Conservation (phyloP, 1,140 invertebrate genomes). For the Maconellicoccus hirsutus region DNA sequence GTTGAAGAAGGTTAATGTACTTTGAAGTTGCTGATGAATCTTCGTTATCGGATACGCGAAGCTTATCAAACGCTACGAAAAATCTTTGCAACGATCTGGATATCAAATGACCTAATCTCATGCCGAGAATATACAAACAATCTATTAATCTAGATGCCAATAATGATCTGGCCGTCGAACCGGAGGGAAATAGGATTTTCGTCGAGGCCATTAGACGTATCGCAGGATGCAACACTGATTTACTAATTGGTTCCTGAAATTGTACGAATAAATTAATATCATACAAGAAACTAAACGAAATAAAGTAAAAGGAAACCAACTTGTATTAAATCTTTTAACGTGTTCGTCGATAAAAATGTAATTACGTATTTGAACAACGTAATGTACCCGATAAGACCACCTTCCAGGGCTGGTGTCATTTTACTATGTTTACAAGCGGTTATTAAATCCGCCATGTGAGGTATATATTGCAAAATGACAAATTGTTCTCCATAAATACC, state of each 20-base stretch:
- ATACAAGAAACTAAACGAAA: not conserved
- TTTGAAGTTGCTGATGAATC: slow-evolving; percentile 21
- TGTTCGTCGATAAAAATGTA: slow-evolving; percentile 65
- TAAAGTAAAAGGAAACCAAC: not conserved
- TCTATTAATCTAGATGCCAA: slow-evolving; percentile 70
- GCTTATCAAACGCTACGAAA: slow-evolving; percentile 78
- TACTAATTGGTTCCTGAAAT: slow-evolving; percentile 53
- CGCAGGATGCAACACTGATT: slow-evolving; percentile 64
- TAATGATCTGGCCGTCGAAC: slow-evolving; percentile 53
- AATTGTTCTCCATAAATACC: slow-evolving; percentile 87
- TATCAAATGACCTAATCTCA: slow-evolving; percentile 64
- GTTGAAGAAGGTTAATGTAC: not conserved
- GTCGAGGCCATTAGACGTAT: slow-evolving; percentile 58
- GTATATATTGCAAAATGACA: slow-evolving; percentile 86
- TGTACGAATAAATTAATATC: too few species aligned
- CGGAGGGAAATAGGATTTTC: slow-evolving; percentile 64
- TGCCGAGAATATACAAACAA: slow-evolving; percentile 60
- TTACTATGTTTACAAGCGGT: slow-evolving; percentile 55
- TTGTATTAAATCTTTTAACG: slow-evolving; percentile 23
- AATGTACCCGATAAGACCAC: slow-evolving; percentile 73
- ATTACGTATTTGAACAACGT: slow-evolving; percentile 67
- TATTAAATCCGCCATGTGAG: slow-evolving; percentile 76
- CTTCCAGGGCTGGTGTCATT: slow-evolving; percentile 70
- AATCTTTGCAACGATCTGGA: slow-evolving; percentile 59
- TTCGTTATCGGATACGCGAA: slow-evolving; percentile 36